Conservation (phyloP, 2,113 vertebrate genomes). For the Triplophysa tibetana region DNA sequence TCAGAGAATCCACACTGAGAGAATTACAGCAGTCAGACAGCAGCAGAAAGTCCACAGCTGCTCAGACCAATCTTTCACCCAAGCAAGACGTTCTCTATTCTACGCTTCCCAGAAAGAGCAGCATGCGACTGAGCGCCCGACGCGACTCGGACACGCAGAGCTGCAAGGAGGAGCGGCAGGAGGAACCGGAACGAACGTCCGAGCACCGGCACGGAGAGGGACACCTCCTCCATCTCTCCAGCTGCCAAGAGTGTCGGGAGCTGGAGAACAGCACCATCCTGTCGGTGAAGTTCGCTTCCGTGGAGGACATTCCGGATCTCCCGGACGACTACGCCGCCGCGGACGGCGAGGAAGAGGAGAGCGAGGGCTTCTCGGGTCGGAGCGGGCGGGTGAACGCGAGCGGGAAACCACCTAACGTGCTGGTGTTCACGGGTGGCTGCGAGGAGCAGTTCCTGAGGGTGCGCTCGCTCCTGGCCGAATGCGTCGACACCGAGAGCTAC, state of each 20-base stretch:
- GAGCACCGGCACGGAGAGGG: slow-evolving; percentile 66
- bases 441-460: slow-evolving; percentile 68
- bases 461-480: slow-evolving; percentile 72
- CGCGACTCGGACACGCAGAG: neutral
- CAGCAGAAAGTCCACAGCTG: slow-evolving; percentile 13
- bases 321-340: slow-evolving; percentile 65
- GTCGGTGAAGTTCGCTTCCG: slow-evolving; percentile 85
- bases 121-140: slow-evolving; percentile 38
- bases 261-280: slow-evolving; percentile 93
- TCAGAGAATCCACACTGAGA: slow-evolving; percentile 75
- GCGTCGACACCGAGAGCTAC: slow-evolving; percentile 77
- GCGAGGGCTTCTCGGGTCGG: neutral
- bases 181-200: slow-evolving; percentile 15
- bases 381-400: slow-evolving; percentile 48
- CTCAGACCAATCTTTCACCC: slow-evolving; percentile 13
- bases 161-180: slow-evolving; percentile 23
- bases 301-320: slow-evolving; percentile 86
- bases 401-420: slow-evolving; percentile 84
- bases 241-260: slow-evolving; percentile 89
- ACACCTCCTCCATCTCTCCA: slow-evolving; percentile 85
- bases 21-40: slow-evolving; percentile 52
- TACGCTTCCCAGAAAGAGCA: slow-evolving; percentile 48
- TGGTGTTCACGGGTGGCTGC: slow-evolving; percentile 81
- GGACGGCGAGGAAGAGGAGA: slow-evolving; percentile 14
- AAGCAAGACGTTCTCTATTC: neutral